A percentile compares a stretch with the other conserved stretches of the same genome.
Evolutionary conservation across 1,140 invertebrate species (phyloP).

Genomic region (Procambarus virginalis): DNA sequence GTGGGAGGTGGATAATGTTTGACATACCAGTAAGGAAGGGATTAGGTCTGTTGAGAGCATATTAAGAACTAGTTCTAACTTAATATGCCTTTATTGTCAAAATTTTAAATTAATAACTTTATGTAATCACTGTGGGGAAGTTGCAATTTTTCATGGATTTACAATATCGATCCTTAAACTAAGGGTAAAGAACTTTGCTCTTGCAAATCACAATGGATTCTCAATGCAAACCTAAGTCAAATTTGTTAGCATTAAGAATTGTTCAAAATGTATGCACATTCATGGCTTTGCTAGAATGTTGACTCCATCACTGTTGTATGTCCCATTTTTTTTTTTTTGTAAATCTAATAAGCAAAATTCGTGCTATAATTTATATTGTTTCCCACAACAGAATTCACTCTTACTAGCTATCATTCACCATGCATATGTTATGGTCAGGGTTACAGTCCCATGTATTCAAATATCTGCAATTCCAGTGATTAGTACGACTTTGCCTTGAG

Average conservation of each 20-base stretch:
- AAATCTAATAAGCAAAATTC: too few relatives aligned
- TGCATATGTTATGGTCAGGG: not conserved
- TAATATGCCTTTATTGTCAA: not conserved
- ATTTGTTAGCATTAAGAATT: too few relatives aligned
- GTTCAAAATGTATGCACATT: too few relatives aligned
- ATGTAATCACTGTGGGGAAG: constrained; percentile 1
- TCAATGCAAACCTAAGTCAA: too few relatives aligned
- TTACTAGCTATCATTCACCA: not conserved
- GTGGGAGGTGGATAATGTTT: too few relatives aligned
- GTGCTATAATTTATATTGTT: not conserved
- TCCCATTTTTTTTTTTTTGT: too few relatives aligned
- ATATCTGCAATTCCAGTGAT: not conserved
- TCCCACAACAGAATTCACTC: not conserved
- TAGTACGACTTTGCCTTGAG: not conserved
- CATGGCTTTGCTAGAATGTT: too few relatives aligned
- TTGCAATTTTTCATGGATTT: not conserved
- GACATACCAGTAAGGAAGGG: too few relatives aligned
- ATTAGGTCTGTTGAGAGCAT: too few relatives aligned
- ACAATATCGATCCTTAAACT: not conserved
- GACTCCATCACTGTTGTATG: too few relatives aligned
- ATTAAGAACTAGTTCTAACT: not conserved
- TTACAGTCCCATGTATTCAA: not conserved
- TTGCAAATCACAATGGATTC: too few relatives aligned
- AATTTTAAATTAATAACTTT: not conserved
- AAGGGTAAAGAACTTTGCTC: too few relatives aligned